Conservation (phyloP, 2,797 vertebrate species). For the Onychomys torridus region DNA sequence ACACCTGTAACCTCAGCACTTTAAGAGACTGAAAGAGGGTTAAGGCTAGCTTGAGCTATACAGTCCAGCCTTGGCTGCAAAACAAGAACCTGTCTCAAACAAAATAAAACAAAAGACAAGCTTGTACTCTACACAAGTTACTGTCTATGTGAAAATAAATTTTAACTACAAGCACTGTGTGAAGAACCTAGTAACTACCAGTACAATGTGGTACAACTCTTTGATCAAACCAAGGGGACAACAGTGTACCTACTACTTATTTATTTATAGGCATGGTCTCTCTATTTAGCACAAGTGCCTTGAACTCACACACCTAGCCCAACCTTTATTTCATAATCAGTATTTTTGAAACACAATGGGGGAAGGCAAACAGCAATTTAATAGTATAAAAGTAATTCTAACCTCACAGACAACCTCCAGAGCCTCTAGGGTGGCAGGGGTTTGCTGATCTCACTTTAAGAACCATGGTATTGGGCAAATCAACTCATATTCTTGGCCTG, state of each 20-base stretch:
- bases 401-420: background rate
- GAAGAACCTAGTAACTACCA: slow-evolving; percentile 28
- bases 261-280: background rate
- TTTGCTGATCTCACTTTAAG: background rate
- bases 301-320: background rate
- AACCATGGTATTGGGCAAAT: background rate
- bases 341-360: background rate
- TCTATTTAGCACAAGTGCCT: background rate
- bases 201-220: background rate
- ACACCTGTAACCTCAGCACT: background rate
- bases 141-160: slow-evolving; percentile 5
- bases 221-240: background rate
- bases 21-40: background rate
- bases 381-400: slow-evolving; percentile 44
- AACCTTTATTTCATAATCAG: background rate
- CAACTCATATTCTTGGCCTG: background rate
- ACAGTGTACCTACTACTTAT: background rate
- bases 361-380: slow-evolving; percentile 16
- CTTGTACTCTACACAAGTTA: background rate
- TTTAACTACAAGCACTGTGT: background rate
- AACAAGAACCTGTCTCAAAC: background rate
- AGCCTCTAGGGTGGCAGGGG: background rate
- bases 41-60: background rate
- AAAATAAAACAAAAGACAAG: background rate
- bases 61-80: background rate